Evolutionary conservation across 2,797 vertebrate species (phyloP).

Genomic region (Leucoraja ocellata): DNA sequence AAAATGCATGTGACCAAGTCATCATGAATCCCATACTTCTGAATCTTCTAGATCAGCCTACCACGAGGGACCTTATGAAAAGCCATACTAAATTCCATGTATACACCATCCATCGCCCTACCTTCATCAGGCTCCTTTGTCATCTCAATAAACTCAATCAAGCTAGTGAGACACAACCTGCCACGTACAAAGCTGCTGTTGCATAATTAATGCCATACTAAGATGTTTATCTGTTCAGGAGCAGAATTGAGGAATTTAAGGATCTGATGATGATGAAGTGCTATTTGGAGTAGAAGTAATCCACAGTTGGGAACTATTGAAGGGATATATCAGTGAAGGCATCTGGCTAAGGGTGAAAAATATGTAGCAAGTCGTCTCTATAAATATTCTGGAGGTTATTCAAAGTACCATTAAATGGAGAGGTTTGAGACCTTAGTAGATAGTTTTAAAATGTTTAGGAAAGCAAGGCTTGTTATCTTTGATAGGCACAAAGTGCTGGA

Average conservation of each 20-base stretch:
- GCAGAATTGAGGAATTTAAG: not conserved
- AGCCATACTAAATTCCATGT: no score
- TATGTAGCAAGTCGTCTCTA: not conserved
- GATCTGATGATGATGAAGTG: not conserved
- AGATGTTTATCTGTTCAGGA: not conserved
- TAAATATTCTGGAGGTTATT: not conserved
- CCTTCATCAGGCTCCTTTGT: no score
- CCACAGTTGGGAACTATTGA: not conserved
- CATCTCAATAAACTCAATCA: no score
- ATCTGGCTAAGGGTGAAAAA: not conserved
- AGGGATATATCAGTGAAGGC: not conserved
- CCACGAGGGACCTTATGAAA: no score
- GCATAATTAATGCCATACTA: not conserved
- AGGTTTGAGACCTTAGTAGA: not conserved
- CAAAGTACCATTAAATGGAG: not conserved
- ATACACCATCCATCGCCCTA: no score
- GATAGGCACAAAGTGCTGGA: no score
- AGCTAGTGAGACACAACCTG: no score
- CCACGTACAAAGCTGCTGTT: no score
- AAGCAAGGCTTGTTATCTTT: not conserved
- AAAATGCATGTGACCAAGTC: no score
- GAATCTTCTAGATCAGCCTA: no score
- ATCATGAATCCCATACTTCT: no score
- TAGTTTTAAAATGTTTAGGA: not conserved
- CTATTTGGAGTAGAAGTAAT: not conserved